phyloP scores from a whole-genome alignment of 2,888 invertebrate species.

The Corythucha ciliata region DNA sequence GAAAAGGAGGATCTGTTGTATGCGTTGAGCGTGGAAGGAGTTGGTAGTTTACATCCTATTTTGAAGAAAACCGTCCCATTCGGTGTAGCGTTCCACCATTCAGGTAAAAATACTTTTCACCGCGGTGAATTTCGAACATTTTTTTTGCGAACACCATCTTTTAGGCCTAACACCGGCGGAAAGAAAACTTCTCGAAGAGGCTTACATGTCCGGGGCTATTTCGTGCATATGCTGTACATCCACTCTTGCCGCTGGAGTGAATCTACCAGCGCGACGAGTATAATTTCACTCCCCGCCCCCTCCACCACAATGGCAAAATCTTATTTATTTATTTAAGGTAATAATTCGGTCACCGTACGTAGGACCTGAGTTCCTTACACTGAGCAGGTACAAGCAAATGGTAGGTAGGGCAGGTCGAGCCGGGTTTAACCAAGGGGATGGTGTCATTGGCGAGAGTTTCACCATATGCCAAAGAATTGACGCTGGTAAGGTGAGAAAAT shows the following conservation, averaged over 20 bases:
- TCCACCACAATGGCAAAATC: neutral
- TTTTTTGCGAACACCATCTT: too few relatives aligned
- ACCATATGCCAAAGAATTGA: constrained; percentile 61
- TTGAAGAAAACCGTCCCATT: constrained; percentile 58
- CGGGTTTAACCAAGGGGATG: too few relatives aligned
- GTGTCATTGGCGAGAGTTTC: constrained; percentile 75
- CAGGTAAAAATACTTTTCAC: constrained; percentile 44
- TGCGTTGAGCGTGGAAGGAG: constrained; percentile 57
- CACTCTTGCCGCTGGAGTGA: constrained; percentile 95
- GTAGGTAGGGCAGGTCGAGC: constrained; percentile 87
- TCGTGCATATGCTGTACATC: constrained; percentile 90
- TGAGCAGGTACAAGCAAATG: constrained; percentile 90
- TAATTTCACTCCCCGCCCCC: constrained; percentile 24
- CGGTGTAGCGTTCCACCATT: constrained; percentile 92
- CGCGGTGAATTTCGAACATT: too few relatives aligned
- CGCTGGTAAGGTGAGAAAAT: constrained; percentile 43
- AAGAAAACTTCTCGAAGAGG: constrained; percentile 71
- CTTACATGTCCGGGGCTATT: constrained; percentile 70
- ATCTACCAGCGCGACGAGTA: constrained; percentile 82
- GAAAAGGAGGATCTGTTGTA: constrained; percentile 54
- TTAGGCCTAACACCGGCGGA: constrained; percentile 79
- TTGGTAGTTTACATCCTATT: constrained; percentile 54
- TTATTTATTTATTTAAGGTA: constrained; percentile 43
- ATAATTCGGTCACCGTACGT: constrained; percentile 77
- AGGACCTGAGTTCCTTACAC: constrained; percentile 61